Evolutionary conservation across 92 coral and sea anemone species (phyloP).

Genomic region (Palythoa grandis): DNA sequence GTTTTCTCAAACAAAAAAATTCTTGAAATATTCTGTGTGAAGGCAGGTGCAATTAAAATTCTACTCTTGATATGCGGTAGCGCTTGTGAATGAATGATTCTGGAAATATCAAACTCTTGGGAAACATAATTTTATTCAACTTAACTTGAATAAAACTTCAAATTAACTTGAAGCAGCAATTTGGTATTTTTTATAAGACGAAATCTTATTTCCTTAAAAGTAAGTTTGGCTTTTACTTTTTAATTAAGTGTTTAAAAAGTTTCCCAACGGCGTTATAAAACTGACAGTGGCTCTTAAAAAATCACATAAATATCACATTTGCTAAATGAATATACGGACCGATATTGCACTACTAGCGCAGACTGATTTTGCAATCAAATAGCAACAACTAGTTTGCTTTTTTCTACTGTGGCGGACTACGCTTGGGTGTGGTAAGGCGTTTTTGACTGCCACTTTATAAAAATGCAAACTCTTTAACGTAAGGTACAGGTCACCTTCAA

Average conservation of each 20-base stretch:
- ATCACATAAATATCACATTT: not conserved
- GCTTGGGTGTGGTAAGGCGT: slow-evolving; percentile 27
- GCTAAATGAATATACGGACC: not conserved
- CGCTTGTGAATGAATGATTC: not conserved
- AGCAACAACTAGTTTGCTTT: not conserved
- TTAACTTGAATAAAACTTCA: no score
- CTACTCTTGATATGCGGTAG: slow-evolving; percentile 26
- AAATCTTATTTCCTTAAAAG: not conserved
- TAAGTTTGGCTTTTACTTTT: not conserved
- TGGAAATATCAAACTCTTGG: slow-evolving; percentile 4
- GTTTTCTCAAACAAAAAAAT: not conserved
- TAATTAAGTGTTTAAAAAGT: no score
- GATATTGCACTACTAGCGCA: not conserved
- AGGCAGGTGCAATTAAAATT: slow-evolving; percentile 42
- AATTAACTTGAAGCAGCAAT: not conserved
- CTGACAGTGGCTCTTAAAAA: not conserved
- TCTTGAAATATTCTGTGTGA: not conserved
- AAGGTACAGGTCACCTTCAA: not conserved
- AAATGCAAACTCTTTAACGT: not conserved
- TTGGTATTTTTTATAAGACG: not conserved
- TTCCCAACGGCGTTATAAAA: no score
- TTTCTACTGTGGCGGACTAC: not conserved
- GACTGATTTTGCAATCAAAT: not conserved
- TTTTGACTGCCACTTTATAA: not conserved
- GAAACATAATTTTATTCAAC: not conserved